Conservation (phyloP, 2,797 vertebrate genomes). For the Acanthopagrus latus region DNA sequence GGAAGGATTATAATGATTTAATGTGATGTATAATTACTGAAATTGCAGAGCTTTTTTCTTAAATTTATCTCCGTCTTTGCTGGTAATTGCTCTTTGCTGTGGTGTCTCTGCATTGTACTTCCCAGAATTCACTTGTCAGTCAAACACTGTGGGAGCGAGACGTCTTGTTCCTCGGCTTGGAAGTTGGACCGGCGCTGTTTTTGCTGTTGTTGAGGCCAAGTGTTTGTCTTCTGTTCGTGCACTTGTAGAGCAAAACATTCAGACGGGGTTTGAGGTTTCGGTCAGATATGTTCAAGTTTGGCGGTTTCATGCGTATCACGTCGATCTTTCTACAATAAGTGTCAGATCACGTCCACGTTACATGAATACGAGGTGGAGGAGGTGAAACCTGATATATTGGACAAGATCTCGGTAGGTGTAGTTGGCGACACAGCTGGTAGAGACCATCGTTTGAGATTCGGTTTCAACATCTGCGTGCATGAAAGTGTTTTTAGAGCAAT, state of each 20-base stretch:
- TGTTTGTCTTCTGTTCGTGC: slow-evolving; percentile 2
- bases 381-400: too few species aligned
- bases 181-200: background rate
- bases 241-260: background rate
- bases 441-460: too few species aligned
- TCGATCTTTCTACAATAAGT: too few species aligned
- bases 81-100: slow-evolving; percentile 36
- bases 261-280: too few species aligned
- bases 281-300: too few species aligned
- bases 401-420: too few species aligned
- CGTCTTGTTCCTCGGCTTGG: background rate
- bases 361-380: too few species aligned
- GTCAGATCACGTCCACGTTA: too few species aligned
- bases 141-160: slow-evolving; percentile 22
- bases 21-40: slow-evolving; percentile 58
- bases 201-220: background rate
- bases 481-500: too few species aligned
- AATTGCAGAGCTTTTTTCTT: slow-evolving; percentile 46
- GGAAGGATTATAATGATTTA: slow-evolving; percentile 45
- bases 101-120: slow-evolving; percentile 35
- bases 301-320: too few species aligned
- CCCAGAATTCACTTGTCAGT: slow-evolving; percentile 50
- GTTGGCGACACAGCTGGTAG: too few species aligned
- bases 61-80: slow-evolving; percentile 45
- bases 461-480: too few species aligned